Conservation (phyloP, 1,140 invertebrate species). For the Ephestia elutella region DNA sequence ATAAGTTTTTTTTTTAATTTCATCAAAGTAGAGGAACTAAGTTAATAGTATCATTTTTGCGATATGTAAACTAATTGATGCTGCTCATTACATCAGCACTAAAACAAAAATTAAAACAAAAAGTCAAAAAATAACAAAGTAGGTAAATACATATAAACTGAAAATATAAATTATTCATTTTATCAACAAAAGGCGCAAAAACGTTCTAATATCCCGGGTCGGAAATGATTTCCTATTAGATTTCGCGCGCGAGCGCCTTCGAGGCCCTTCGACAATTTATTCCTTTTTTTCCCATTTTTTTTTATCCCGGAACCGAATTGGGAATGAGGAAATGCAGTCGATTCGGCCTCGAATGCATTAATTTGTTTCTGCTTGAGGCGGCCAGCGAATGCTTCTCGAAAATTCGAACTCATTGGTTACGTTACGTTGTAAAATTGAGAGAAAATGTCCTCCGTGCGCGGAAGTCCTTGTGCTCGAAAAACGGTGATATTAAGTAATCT, state of each 20-base stretch:
- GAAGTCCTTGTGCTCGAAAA: too few relatives aligned
- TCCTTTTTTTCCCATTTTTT: not conserved
- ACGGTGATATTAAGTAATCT: too few relatives aligned
- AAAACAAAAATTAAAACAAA: not conserved
- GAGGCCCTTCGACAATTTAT: conserved; percentile 4
- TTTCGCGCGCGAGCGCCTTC: not conserved
- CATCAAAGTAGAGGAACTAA: too few relatives aligned
- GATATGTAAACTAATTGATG: too few relatives aligned
- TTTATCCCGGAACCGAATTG: conserved; percentile 6
- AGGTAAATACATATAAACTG: not conserved
- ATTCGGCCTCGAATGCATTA: not conserved
- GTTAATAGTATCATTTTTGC: too few relatives aligned
- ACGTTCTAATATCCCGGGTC: not conserved
- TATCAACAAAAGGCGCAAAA: not conserved
- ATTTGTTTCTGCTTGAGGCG: not conserved
- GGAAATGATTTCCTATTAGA: conserved; percentile 8
- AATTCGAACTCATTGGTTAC: too few relatives aligned
- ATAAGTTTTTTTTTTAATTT: too few relatives aligned
- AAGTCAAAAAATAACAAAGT: not conserved
- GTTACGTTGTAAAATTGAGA: not conserved
- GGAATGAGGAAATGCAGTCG: conserved; percentile 5
- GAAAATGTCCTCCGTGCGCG: too few relatives aligned
- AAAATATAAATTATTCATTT: not conserved
- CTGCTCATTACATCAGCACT: too few relatives aligned
- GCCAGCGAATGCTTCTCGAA: not conserved